Percentiles rank a stretch among this genome's conserved stretches.
Evolutionary conservation across 1,140 invertebrate species (phyloP).

Genomic region (Drosophila setifemur): DNA sequence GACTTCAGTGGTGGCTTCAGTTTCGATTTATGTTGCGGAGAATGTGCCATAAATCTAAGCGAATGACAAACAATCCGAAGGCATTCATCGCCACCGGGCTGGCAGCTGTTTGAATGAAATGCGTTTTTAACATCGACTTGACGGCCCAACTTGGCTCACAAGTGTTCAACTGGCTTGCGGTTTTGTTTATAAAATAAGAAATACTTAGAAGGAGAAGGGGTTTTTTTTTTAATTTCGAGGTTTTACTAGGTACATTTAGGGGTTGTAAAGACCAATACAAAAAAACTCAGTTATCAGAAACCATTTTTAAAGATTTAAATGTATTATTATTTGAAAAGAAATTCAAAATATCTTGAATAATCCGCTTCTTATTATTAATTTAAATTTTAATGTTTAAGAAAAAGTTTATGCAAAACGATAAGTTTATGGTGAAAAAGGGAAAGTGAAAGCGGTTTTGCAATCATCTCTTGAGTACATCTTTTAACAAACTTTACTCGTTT

Average conservation of each 20-base stretch:
- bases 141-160: slow-evolving; percentile 13
- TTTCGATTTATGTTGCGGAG: slow-evolving; percentile 48
- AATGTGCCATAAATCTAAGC: slow-evolving; percentile 58
- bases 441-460: slow-evolving; percentile 21
- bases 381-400: neutral
- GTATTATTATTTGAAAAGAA: too few species aligned
- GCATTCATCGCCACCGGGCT: slow-evolving; percentile 41
- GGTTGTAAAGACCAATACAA: too few species aligned
- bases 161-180: slow-evolving; percentile 12
- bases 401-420: neutral
- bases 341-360: too few species aligned
- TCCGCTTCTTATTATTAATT: too few species aligned
- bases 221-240: neutral
- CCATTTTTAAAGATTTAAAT: too few species aligned
- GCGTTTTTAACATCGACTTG: slow-evolving; percentile 34
- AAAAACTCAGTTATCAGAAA: too few species aligned
- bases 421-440: slow-evolving; percentile 3
- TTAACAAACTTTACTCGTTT: slow-evolving; percentile 20
- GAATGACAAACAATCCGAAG: slow-evolving; percentile 51
- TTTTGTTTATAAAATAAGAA: slow-evolving; percentile 6
- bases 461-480: slow-evolving; percentile 19
- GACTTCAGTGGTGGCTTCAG: slow-evolving; percentile 29
- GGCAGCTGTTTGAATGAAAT: slow-evolving; percentile 43
- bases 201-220: neutral
- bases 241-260: neutral